These are phyloP conservation scores for Bruchidius siliquastri DNA, from an alignment of 2,888 invertebrate species.

Conservation along the genomic window DNA sequence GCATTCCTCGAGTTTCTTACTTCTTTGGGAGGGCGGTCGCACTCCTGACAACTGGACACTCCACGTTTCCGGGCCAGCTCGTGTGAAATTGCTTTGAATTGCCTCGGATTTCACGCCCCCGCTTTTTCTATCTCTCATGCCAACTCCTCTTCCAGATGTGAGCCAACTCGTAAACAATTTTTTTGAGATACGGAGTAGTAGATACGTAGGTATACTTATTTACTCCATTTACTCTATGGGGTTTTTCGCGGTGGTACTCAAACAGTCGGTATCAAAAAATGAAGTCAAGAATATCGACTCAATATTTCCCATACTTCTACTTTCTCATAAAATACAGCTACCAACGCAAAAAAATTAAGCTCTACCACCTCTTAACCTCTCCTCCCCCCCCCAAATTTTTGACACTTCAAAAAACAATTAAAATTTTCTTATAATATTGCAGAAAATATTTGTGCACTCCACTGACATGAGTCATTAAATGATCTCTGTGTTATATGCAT, in stretches of 20 bases:
- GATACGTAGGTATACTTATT: background rate
- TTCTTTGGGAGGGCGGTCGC: conserved; percentile 10
- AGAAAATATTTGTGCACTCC: too few relatives aligned
- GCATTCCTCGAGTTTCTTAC: conserved; percentile 15
- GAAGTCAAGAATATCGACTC: too few relatives aligned
- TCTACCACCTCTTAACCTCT: too few relatives aligned
- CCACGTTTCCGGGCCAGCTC: conserved; percentile 17
- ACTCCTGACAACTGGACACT: conserved; percentile 12
- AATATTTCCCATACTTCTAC: too few relatives aligned
- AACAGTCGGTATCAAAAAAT: too few relatives aligned
- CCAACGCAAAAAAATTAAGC: too few relatives aligned
- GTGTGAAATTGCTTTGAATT: conserved; percentile 9
- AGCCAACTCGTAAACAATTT: background rate
- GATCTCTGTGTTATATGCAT: too few relatives aligned
- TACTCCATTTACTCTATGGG: background rate
- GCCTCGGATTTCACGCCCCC: background rate
- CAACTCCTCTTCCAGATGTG: background rate
- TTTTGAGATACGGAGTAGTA: background rate
- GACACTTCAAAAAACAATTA: too few relatives aligned
- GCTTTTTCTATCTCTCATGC: background rate
- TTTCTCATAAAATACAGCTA: too few relatives aligned
- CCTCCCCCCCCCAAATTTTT: too few relatives aligned
- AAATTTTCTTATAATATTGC: too few relatives aligned
- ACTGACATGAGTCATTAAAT: too few relatives aligned
- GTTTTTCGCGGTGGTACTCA: background rate